Base-by-base conservation (phyloP, 2,797 vertebrate genomes). In the Lithobates sylvaticus region DNA sequence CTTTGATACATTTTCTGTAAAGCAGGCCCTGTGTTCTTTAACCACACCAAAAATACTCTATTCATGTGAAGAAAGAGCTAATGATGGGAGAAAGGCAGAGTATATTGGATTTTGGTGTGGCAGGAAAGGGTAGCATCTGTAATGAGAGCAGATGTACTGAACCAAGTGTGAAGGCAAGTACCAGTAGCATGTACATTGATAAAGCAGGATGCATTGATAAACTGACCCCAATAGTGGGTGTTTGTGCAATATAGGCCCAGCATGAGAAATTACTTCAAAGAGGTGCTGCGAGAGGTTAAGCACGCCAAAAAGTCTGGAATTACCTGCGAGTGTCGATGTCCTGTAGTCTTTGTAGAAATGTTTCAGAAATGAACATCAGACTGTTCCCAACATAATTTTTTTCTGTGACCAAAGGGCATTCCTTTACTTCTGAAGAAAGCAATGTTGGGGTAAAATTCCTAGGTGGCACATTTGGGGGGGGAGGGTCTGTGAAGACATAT, bases 391-490 rank as follows among this genome's bases (percentile, higher is more conserved):
- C 5, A 4, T 12, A 58, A 6, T 39, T 23, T 34, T 89, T 93
- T 42, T 94, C 93, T 9, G 71, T 26, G 21, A 78, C 71, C 0
- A 50, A 79, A 34, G 44, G 29, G 76, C 0, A 5, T 5, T 99
- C 98, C 92, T 96, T 98, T 44, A 79, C 83, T 36, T 99, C 98
- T 0, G 67, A 93, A 75, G 85, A 67, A 0, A 89, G 86, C 0
- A 87, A 0, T 9, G 90, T 54, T 29, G 89, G 16, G 6, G 89
- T 10, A 88, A 97, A 91, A 91, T 96, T 97, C 87, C 98, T 96
- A 2, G 97, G 97, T 16, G 97, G 97, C 81, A 98, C 93, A 89
- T 97, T 93, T 0, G 98, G 98, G 0, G 97, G 97, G 0, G 88
- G 87, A 79, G 87, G 71, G 44, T 97, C 96, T 97, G 90, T 73